Evolutionary conservation across 2,888 invertebrate genomes (phyloP).

Genomic region (Cephalotes varians): DNA sequence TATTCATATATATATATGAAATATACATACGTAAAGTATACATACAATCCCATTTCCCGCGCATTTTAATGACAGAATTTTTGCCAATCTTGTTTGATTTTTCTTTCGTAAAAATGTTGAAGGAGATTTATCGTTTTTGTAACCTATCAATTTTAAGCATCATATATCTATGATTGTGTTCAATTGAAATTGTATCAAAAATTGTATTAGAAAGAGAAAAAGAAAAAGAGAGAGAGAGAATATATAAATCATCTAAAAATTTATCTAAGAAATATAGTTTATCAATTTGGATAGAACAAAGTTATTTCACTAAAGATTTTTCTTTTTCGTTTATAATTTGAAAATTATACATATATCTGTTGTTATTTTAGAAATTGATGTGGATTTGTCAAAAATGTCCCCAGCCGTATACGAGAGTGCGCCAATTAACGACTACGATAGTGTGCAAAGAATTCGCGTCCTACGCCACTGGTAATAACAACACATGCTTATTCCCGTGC

Average conservation of each 20-base stretch:
- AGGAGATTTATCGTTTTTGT: background rate
- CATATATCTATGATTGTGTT: background rate
- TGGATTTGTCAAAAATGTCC: background rate
- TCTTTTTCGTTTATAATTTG: background rate
- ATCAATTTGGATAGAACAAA: background rate
- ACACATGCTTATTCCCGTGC: constrained; percentile 36
- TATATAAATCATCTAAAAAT: background rate
- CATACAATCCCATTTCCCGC: background rate
- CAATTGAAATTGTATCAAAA: background rate
- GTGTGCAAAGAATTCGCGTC: constrained; percentile 13
- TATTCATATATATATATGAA: no score
- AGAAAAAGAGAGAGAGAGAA: background rate
- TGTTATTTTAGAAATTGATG: background rate
- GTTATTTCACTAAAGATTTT: background rate
- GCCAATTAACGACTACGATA: background rate
- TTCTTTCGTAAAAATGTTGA: background rate
- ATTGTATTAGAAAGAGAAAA: background rate
- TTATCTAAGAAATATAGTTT: background rate
- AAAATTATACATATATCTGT: background rate
- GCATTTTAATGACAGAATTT: background rate
- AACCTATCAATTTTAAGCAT: background rate
- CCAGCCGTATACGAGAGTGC: background rate
- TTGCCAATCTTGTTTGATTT: background rate
- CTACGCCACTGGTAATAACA: constrained; percentile 64
- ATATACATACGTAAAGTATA: background rate